A percentile compares a stretch with the other conserved stretches of the same genome.
Conservation (phyloP, 2,113 vertebrate species). For the Grammomys surdaster region DNA sequence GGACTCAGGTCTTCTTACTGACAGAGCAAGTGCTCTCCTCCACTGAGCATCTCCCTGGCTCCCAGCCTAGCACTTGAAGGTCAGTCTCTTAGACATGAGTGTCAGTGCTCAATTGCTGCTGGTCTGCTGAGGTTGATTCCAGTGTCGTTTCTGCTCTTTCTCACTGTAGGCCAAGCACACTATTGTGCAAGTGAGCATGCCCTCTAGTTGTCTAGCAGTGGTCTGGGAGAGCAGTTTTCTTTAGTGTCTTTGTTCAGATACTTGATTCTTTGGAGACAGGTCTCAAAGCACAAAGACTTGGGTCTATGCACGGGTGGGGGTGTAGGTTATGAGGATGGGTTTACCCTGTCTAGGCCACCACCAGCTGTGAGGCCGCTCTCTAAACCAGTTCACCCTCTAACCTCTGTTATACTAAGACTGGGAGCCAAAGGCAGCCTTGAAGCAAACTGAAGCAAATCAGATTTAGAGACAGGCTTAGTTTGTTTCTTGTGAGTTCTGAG, state of each 20-base stretch:
- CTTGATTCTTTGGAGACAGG: not conserved
- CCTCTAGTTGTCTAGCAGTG: not conserved
- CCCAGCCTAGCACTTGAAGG: not conserved
- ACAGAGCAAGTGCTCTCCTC: not conserved
- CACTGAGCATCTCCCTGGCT: not conserved
- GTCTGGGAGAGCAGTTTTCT: not conserved
- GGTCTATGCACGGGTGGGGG: not conserved
- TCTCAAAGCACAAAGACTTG: not conserved
- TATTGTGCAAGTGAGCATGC: not conserved
- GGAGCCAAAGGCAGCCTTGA: not conserved
- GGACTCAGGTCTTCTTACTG: not conserved
- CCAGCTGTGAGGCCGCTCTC: no score
- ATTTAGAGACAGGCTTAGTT: not conserved
- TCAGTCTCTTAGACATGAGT: not conserved
- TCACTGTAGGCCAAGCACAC: not conserved
- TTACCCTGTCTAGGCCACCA: not conserved
- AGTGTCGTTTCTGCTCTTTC: not conserved
- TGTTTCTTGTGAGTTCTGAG: accelerated
- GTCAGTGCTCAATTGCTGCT: not conserved
- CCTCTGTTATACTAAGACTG: not conserved
- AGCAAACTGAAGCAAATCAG: not conserved
- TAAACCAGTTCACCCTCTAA: not conserved
- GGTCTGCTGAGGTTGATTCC: not conserved
- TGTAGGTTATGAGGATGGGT: not conserved
- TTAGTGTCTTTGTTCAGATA: not conserved